phyloP scores from a whole-genome alignment of 2,888 invertebrate species.

The Fragum fragum region DNA sequence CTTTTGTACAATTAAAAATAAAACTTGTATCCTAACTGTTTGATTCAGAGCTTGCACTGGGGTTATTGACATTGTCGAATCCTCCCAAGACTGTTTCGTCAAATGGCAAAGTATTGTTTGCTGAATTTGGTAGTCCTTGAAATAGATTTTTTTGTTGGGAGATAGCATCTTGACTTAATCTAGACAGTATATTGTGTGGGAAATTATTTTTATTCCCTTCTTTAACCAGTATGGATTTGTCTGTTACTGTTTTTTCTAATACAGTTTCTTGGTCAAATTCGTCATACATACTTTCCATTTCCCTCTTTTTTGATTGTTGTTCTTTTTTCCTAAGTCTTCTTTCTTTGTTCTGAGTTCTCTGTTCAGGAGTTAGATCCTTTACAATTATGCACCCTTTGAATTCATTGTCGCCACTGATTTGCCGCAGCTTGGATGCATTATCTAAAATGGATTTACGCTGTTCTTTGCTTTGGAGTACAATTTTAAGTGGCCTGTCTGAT shows the following conservation, averaged over 20 bases:
- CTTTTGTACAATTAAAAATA: neutral
- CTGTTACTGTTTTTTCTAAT: neutral
- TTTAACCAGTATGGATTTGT: neutral
- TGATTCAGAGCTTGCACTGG: neutral
- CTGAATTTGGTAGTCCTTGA: neutral
- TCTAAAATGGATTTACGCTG: neutral
- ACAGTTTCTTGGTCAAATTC: neutral
- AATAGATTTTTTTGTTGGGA: neutral
- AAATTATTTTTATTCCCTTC: neutral
- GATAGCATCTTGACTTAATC: neutral
- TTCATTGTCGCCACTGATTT: neutral
- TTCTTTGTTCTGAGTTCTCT: neutral
- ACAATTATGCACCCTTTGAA: constrained; percentile 2
- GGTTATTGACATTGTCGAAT: neutral
- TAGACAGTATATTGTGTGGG: neutral
- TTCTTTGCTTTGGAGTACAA: constrained; percentile 7
- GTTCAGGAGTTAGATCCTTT: constrained; percentile 8
- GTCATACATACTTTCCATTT: neutral
- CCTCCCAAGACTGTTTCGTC: constrained; percentile 2
- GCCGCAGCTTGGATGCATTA: neutral
- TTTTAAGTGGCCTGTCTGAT: neutral
- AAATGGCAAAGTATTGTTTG: neutral
- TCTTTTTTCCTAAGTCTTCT: neutral
- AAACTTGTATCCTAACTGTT: constrained; percentile 1
- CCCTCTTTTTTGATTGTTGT: neutral